phyloP scores from a whole-genome alignment of 1,140 invertebrate species.

The Sitobion miscanthi region DNA sequence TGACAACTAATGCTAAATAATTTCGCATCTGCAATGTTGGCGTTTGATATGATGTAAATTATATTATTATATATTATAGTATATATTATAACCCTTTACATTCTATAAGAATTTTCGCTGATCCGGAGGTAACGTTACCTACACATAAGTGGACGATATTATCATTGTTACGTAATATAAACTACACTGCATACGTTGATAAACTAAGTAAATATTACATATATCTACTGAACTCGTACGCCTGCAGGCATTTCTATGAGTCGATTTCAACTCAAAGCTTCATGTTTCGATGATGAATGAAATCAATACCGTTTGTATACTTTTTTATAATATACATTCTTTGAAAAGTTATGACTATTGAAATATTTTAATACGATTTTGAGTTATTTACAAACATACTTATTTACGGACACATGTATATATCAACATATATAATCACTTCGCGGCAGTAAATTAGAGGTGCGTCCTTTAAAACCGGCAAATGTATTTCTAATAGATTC shows the following conservation, averaged over 20 bases:
- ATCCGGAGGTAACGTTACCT: not conserved
- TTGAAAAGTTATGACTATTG: not conserved
- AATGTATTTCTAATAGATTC: not conserved
- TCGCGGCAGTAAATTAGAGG: not conserved
- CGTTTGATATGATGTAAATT: not conserved
- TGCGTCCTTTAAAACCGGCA: not conserved
- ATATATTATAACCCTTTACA: not conserved
- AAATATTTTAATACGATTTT: not conserved
- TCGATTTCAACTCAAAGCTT: not conserved
- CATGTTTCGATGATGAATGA: not conserved
- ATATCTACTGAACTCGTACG: not conserved
- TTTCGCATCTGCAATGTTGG: not conserved
- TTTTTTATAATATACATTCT: not conserved
- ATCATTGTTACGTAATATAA: not conserved
- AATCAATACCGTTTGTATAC: not conserved
- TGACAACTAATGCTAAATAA: not conserved
- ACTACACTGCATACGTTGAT: not conserved
- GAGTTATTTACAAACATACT: not conserved
- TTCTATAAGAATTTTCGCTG: not conserved
- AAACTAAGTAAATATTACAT: constrained; percentile 29
- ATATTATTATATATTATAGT: not conserved
- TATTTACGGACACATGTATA: not conserved
- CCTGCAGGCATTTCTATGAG: not conserved
- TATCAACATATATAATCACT: not conserved
- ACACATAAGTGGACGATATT: constrained; percentile 11